Evolutionary conservation across 2,113 vertebrate genomes (phyloP).

Genomic region (Zosterops pallidus): DNA sequence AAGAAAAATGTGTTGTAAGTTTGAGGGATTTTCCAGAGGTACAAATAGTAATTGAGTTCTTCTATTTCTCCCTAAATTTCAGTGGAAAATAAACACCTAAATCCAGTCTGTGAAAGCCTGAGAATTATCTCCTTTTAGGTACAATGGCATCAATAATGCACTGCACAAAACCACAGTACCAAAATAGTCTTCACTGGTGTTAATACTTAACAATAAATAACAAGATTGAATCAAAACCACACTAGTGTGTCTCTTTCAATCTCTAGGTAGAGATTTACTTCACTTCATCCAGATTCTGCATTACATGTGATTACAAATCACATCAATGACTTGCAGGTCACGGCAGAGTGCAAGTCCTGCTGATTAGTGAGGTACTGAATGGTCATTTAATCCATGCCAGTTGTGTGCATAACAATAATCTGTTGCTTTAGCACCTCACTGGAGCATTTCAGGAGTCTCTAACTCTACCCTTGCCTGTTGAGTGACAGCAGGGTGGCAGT

Average conservation of each 20-base stretch:
- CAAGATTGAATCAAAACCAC: background rate
- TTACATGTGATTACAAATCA: background rate
- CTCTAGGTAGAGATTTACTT: background rate
- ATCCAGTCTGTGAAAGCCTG: background rate
- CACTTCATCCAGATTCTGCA: background rate
- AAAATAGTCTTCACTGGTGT: background rate
- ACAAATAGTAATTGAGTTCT: background rate
- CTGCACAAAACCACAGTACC: background rate
- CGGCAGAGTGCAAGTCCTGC: background rate
- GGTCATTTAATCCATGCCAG: background rate
- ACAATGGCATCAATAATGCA: background rate
- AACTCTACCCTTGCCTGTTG: accelerated
- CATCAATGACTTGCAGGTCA: background rate
- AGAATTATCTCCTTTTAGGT: background rate
- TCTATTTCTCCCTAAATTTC: background rate
- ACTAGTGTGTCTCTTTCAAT: background rate
- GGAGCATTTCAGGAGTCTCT: background rate
- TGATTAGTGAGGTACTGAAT: background rate
- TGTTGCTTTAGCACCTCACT: background rate
- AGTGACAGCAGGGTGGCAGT: background rate
- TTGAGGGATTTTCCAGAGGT: background rate
- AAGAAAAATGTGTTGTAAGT: background rate
- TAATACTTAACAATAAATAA: background rate
- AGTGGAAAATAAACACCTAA: background rate
- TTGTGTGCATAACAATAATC: background rate